A percentile compares a stretch with the other conserved stretches of the same genome.
Evolutionary conservation across 2,113 vertebrate species (phyloP).

Genomic region (Chelonoidis abingdonii): DNA sequence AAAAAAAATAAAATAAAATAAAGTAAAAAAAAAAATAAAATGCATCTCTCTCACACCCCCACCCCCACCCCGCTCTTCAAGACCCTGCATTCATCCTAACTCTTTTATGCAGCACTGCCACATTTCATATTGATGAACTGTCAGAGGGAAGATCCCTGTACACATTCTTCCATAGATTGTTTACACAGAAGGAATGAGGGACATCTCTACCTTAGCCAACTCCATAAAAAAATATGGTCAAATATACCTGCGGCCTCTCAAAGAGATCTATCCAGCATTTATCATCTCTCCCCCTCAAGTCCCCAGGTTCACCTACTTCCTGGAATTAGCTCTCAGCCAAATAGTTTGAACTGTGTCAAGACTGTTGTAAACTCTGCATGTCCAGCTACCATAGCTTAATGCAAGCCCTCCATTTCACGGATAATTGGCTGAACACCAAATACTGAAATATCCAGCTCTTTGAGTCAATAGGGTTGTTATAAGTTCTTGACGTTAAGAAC

Average conservation of each 20-base stretch:
- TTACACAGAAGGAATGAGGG: neutral
- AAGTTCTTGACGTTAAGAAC: neutral
- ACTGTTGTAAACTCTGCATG: neutral
- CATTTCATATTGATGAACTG: neutral
- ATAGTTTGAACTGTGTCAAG: constrained; percentile 47
- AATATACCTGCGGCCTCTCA: neutral
- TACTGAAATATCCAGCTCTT: neutral
- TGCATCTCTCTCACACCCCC: neutral
- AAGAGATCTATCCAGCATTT: neutral
- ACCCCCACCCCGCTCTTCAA: neutral
- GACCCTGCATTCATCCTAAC: accelerated
- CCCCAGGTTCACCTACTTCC: neutral
- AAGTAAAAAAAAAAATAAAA: too few species aligned
- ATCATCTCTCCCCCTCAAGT: neutral
- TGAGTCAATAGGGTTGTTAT: constrained; percentile 55
- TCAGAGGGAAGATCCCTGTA: neutral
- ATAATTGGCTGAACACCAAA: constrained; percentile 28
- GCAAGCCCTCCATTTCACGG: constrained; percentile 35
- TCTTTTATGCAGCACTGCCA: neutral
- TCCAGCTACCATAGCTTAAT: neutral
- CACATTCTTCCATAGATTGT: neutral
- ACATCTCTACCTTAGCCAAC: neutral
- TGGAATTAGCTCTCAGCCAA: constrained; percentile 43
- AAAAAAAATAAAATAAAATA: too few species aligned
- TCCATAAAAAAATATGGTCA: neutral